Conservation (phyloP, 2,113 vertebrate genomes). For the Origma solitaria region DNA sequence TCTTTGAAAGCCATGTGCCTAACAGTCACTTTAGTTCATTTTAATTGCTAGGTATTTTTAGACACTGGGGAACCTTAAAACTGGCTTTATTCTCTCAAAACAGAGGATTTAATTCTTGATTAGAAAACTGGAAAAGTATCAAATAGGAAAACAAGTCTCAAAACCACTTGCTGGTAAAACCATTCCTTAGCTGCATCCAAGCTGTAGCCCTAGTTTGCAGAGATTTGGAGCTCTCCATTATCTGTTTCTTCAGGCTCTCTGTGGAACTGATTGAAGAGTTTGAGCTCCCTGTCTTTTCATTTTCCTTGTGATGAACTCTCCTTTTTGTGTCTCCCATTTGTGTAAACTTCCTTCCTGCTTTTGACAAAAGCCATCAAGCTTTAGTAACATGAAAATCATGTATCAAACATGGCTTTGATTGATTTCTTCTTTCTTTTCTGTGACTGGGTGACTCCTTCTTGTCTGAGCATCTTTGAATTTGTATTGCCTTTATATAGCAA, state of each 20-base stretch:
- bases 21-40: neutral
- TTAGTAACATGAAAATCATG: neutral
- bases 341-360: neutral
- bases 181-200: neutral
- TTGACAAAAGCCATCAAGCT: neutral
- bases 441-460: neutral
- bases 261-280: neutral
- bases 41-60: neutral
- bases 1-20: neutral
- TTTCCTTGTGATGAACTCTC: neutral
- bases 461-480: neutral
- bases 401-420: neutral
- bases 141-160: neutral
- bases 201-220: neutral
- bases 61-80: neutral
- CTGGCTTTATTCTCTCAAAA: neutral
- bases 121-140: neutral
- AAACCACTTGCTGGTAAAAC: neutral
- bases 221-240: neutral
- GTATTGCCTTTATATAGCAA: neutral
- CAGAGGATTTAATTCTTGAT: neutral
- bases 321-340: neutral
- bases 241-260: neutral
- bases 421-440: neutral
- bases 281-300: neutral